Evolutionary conservation across 2,797 vertebrate species (phyloP), one percentile per base, ranked within the genome.

Genomic region (Ammospiza maritima): DNA sequence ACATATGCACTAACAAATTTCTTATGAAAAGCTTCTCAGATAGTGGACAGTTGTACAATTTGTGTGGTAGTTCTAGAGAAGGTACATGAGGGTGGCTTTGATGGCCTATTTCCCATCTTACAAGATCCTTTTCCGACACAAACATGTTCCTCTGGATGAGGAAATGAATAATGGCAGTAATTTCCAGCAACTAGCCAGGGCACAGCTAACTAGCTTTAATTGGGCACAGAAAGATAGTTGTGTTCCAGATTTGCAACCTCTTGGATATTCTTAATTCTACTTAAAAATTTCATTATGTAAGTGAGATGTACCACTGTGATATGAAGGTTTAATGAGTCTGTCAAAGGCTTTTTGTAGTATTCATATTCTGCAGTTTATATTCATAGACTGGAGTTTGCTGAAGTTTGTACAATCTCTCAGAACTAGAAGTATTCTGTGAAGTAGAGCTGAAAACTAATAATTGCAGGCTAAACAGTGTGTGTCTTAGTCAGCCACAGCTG

Each of bases 141-240:
- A 83, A 7, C 7, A 0, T 64, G 32, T 12, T 81, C 27, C 69
- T 90, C 77, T 78, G 73, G 66, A 42, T 72, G 60, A 90, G 65
- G 88, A 88, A 84, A 73, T 81, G 25, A 72, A 54, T 65, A 70
- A 58, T 84, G 25, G 27, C 62, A 40, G 3, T 87, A 58, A 85
- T 89, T 96, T 84, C 64, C 74, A 92, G 45, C 58, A 80, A 16
- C 61, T 71, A 77, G 32, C 32, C 16, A 26, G 29, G 42, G 30
- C 71, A 82, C 9, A 71, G 32, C 69, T 79, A 76, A 16, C 44
- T 76, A 13, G 51, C 51, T 67, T 42, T 77, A 78, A 72, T 78
- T 69, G 36, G 30, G n/a, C 51, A 29, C 19, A 73, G 56, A 48
- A 79, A 51, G 10, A 44, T 61, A 51, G 51, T 62, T 76, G 25